These are phyloP conservation scores for Toxotes jaculatrix DNA, from an alignment of 2,113 vertebrate genomes.

Conservation along the genomic window DNA sequence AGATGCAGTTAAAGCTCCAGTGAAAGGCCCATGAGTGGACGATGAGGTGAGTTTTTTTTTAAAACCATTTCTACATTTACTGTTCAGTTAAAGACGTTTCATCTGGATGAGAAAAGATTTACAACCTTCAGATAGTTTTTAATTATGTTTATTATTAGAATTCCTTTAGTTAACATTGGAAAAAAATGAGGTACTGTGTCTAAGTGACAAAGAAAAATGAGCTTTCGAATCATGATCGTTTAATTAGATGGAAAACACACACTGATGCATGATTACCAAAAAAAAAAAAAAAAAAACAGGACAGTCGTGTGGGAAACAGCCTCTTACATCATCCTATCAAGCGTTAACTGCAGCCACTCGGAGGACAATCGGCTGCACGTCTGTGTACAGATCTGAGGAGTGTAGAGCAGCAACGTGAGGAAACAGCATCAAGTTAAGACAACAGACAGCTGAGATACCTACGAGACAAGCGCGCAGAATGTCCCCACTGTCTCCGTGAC, in stretches of 20 bases:
- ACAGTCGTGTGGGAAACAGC: constrained; percentile 6
- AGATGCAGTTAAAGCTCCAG: background rate
- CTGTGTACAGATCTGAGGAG: constrained; percentile 30
- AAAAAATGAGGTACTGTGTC: constrained; percentile 74
- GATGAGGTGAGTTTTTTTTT: no score
- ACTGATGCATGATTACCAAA: constrained; percentile 17
- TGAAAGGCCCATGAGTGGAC: background rate
- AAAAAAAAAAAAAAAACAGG: background rate
- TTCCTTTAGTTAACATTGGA: constrained; percentile 66
- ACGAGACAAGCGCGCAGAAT: background rate
- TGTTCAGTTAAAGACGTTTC: no score
- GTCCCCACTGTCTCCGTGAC: background rate
- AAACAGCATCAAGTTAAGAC: constrained; percentile 37
- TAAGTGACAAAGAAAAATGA: constrained; percentile 54
- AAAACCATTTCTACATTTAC: background rate
- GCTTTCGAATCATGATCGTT: constrained; percentile 7
- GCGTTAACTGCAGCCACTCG: constrained; percentile 20
- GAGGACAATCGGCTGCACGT: constrained; percentile 23
- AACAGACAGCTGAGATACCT: background rate
- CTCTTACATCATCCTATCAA: background rate
- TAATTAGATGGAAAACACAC: constrained; percentile 34
- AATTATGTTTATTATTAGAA: constrained; percentile 61
- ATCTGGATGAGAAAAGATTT: background rate
- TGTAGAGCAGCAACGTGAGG: constrained; percentile 34
- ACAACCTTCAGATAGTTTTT: background rate